phyloP scores from a whole-genome alignment of 2,113 vertebrate genomes.

The Tachycineta bicolor region DNA sequence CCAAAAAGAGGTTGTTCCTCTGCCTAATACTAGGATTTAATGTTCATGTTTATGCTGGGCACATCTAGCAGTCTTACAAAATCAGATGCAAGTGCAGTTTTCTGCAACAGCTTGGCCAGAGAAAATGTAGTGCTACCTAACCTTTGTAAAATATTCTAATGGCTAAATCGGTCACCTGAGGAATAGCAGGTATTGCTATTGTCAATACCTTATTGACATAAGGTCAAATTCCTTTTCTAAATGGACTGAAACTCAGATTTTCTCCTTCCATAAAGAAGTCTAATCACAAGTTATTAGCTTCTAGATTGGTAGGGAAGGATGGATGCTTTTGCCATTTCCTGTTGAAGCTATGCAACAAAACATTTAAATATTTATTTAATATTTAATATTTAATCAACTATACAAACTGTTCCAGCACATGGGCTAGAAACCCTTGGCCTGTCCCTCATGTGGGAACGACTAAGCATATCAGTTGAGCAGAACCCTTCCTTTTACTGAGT shows the following conservation, averaged over 20 bases:
- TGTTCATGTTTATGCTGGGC: not conserved
- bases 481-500: not conserved
- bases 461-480: not conserved
- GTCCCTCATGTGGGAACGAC: not conserved
- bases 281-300: not conserved
- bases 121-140: not conserved
- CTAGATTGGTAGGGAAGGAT: not conserved
- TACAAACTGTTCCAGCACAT: not conserved
- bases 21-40: not conserved
- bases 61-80: not conserved
- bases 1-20: not conserved
- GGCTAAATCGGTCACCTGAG: not conserved
- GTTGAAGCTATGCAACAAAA: not conserved
- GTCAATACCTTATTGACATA: too few relatives aligned
- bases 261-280: not conserved
- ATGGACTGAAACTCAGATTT: not conserved
- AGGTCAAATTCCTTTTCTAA: not conserved
- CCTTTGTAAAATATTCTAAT: not conserved
- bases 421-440: not conserved
- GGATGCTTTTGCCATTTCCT: not conserved
- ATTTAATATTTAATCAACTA: not conserved
- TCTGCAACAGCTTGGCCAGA: not conserved
- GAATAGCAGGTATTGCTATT: too few relatives aligned
- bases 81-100: not conserved
- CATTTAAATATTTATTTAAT: not conserved